Evolutionary conservation across 2,113 vertebrate species (phyloP), one percentile per base, ranked within the genome.

Genomic region (Daboia siamensis): DNA sequence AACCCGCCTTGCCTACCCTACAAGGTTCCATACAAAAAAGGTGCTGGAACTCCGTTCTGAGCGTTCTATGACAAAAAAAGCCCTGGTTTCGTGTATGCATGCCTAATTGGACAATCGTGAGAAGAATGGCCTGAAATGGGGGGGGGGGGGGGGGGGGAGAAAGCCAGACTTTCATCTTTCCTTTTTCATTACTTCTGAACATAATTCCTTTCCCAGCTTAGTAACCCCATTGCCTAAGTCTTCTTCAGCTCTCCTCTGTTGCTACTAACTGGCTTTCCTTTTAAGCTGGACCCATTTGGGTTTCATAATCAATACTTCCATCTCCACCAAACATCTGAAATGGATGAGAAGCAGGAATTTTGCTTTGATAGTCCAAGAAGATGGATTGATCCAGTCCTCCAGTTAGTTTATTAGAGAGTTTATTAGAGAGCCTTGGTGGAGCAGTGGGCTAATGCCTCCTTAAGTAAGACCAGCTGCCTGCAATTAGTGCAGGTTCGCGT

Each of bases 231-330:
- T 90, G 90, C 48, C 0, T 93, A 95, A 91, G 90, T 93, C 93
- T 95, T 93, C 4, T 93, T 87, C 0, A 86, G 90, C 59, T 89
- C 3, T 12, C 93, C 88, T 93, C 93, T 88, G 5, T 92, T 89
- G 88, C 91, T 95, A 95, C 96, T 94, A 97, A 97, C 97, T 97
- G 92, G 92, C 94, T 96, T 96, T 96, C 97, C 97, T 96, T 95
- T 95, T 96, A 96, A 95, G 91, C 96, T 93, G 94, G 93, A 97
- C 97, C 96, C 95, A 97, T 96, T 96, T 74, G 56, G 94, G 91
- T 69, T 10, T 24, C 13, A 55, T 88, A 92, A 97, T 97, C 97
- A 89, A 97, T 97, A 96, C 21, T 48, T 48, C 90, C 39, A 0
- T 95, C 96, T 96, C 95, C 95, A 95, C 88, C 94, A 96, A 93